Percentiles rank a stretch among this genome's conserved stretches.
These are phyloP conservation scores for Andrena bucephala DNA, from an alignment of 2,888 invertebrate species.

Conservation along the genomic window DNA sequence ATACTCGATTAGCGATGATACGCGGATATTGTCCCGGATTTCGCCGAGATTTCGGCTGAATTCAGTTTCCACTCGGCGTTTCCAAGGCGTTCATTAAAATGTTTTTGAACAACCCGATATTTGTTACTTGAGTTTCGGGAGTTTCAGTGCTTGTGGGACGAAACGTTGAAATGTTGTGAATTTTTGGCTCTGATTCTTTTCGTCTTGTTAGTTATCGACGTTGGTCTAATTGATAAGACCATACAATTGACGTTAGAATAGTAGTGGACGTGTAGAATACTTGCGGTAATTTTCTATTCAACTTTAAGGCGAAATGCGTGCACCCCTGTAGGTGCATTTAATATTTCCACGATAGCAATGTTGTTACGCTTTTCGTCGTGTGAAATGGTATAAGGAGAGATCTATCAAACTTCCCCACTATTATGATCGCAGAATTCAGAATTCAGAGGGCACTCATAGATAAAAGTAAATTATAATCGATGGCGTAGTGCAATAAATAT, in stretches of 20 bases:
- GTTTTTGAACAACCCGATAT: background rate
- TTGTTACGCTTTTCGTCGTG: background rate
- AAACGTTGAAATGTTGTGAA: too few relatives aligned
- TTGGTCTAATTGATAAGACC: too few relatives aligned
- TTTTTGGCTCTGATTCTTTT: too few relatives aligned
- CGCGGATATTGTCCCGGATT: constrained; percentile 8
- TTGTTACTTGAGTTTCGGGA: background rate
- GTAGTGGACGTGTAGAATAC: background rate
- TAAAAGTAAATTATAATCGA: background rate
- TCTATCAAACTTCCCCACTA: background rate
- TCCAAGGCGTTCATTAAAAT: background rate
- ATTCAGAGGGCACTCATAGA: background rate
- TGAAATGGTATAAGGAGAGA: background rate
- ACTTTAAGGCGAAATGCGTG: constrained; percentile 3
- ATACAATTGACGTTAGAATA: too few relatives aligned
- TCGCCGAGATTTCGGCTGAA: constrained; percentile 3
- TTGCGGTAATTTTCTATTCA: constrained; percentile 6
- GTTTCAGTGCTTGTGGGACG: too few relatives aligned
- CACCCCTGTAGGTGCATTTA: background rate
- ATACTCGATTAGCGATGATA: constrained; percentile 50
- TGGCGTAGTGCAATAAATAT: too few relatives aligned
- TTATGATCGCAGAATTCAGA: background rate
- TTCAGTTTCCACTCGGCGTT: background rate
- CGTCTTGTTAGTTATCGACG: too few relatives aligned
- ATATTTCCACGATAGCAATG: constrained; percentile 6